Conservation (phyloP, 2,113 vertebrate species). For the Montifringilla adamsi region DNA sequence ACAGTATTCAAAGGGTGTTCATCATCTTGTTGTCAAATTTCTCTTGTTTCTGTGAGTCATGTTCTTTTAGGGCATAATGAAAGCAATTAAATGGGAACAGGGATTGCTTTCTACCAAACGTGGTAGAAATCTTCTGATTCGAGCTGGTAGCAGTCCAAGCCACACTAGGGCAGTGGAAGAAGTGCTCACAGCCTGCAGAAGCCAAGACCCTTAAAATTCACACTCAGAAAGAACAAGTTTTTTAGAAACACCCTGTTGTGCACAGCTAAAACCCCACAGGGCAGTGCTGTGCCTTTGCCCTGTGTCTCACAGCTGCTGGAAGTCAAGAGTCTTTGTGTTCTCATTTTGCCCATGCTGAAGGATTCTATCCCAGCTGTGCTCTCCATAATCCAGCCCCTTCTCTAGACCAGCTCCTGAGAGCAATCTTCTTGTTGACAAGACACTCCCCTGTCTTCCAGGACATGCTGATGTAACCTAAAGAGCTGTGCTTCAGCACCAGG, state of each 20-base stretch:
- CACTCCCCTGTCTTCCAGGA: fast-evolving
- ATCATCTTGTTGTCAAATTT: neutral
- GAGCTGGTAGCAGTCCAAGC: neutral
- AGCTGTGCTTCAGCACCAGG: neutral
- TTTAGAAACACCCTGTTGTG: neutral
- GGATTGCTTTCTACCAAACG: neutral
- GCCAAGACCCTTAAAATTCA: neutral
- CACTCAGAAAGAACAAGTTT: neutral
- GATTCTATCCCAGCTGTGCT: neutral
- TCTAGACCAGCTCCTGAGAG: neutral
- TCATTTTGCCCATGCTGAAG: neutral
- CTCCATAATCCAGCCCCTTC: neutral
- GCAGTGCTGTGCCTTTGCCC: neutral
- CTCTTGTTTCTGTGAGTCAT: neutral
- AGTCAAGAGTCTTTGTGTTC: neutral
- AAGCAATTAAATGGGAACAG: neutral
- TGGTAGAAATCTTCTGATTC: neutral
- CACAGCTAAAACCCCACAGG: neutral
- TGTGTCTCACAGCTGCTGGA: neutral
- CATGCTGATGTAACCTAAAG: neutral
- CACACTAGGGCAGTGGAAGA: fast-evolving
- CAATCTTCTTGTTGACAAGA: neutral
- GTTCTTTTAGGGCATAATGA: neutral
- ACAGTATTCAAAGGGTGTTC: neutral
- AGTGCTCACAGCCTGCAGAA: fast-evolving